A percentile compares a stretch with the other conserved stretches of the same genome.
phyloP scores from a whole-genome alignment of 2,888 invertebrate genomes.

The Cryptops parisi region DNA sequence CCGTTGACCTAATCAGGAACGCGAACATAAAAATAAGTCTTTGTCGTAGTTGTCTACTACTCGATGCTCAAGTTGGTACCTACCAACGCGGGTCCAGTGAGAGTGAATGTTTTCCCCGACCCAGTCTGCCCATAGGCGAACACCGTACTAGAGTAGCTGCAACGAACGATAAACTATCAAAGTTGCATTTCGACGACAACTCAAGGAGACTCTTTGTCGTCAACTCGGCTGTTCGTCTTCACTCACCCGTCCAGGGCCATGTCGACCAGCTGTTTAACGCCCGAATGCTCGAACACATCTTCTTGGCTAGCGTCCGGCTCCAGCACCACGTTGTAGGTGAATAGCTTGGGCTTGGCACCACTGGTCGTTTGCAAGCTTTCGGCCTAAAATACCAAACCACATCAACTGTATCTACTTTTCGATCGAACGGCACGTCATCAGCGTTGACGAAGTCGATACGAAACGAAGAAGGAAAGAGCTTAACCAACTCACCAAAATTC shows the following conservation, averaged over 20 bases:
- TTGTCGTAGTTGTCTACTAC: too few species aligned
- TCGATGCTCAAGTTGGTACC: too few species aligned
- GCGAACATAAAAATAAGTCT: too few species aligned
- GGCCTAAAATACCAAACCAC: slow-evolving; percentile 23
- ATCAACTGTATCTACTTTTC: too few species aligned
- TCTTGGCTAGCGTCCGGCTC: slow-evolving; percentile 73
- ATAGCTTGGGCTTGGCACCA: slow-evolving; percentile 60
- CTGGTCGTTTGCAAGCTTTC: slow-evolving; percentile 37
- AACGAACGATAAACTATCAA: slow-evolving; percentile 16
- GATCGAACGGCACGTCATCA: too few species aligned
- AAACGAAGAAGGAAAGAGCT: not conserved
- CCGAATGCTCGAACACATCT: slow-evolving; percentile 78
- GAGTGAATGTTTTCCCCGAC: slow-evolving; percentile 88
- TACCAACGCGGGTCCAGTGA: slow-evolving; percentile 64
- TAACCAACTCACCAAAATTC: slow-evolving; percentile 14
- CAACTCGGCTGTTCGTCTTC: not conserved
- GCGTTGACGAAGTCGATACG: not conserved
- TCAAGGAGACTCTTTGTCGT: too few species aligned
- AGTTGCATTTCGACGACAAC: not conserved
- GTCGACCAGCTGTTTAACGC: slow-evolving; percentile 74
- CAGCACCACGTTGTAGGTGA: slow-evolving; percentile 88
- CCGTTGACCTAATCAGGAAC: slow-evolving; percentile 20
- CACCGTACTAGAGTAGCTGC: slow-evolving; percentile 68
- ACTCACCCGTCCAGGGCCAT: slow-evolving; percentile 74
- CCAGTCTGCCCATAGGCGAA: slow-evolving; percentile 96